Evolutionary conservation across 2,888 invertebrate genomes (phyloP), one percentile per base, ranked within the genome.

Genomic region (Melinaea menophilus): DNA sequence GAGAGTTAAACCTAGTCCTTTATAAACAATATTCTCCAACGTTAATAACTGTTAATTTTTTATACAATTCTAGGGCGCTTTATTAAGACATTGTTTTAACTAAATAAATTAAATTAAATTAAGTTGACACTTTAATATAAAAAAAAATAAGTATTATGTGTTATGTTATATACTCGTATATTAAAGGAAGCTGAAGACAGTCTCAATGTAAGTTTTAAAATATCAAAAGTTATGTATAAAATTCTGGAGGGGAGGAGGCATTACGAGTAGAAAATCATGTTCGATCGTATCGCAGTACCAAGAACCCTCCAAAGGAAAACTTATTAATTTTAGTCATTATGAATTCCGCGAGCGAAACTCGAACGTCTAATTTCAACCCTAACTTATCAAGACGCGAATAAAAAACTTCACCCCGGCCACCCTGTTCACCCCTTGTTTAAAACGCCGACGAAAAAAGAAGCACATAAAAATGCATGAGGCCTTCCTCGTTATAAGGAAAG

Each of bases 381-480:
- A 90, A 90, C 91, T 91, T 91, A 91, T 91, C 91, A 91, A 91
- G 91, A 91, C 90, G 90, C 88, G 90, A 88, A 90, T 90, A 91
- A 91, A 91, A 90, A 91, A 90, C 86, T 88, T 87, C 88, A 84
- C 90, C 87, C 84, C 84, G 75, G 77, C 76, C 80, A 83, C 82
- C 90, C 89, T 85, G 80, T 88, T 88, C 89, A 88, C 90, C 90
- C 90, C 91, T 91, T 90, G 90, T 91, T 91, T 91, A 91, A 91
- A 91, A 91, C 88, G 90, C 90, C 86, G 88, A 79, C 90, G 90
- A 91, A 91, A 91, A 91, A 91, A 91, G 91, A 90, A 91, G 91
- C 90, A 91, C 91, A 91, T 91, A 91, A 91, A 91, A 91, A 91
- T 91, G 91, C 91, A 91, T 91, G 91, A 91, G 91, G 91, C 91